A percentile compares a stretch with the other conserved stretches of the same genome.
Conservation (phyloP, 2,888 invertebrate species). For the Vesta saturnalis region DNA sequence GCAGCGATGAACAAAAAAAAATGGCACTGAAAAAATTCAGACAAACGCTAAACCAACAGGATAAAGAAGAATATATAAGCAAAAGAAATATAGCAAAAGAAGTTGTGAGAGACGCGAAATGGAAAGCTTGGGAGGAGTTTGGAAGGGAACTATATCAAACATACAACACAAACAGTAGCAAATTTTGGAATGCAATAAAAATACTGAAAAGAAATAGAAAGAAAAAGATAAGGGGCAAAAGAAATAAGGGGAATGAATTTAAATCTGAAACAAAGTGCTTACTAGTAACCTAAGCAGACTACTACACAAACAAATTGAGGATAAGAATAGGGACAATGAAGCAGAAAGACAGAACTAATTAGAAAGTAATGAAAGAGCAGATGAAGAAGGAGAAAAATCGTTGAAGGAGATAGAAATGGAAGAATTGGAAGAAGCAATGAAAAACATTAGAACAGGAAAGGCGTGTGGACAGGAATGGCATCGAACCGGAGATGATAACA, state of each 20-base stretch:
- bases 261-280: neutral
- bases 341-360: neutral
- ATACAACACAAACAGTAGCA: too few species aligned
- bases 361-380: neutral
- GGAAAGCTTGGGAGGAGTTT: too few species aligned
- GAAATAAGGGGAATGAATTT: neutral
- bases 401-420: too few species aligned
- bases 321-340: neutral
- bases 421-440: too few species aligned
- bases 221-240: neutral
- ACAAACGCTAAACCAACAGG: neutral
- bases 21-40: neutral
- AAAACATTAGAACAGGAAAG: too few species aligned
- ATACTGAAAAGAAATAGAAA: neutral
- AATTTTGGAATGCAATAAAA: neutral
- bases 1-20: too few species aligned
- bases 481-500: neutral
- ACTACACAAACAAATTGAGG: neutral
- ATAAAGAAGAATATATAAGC: too few species aligned
- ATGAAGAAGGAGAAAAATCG: too few species aligned
- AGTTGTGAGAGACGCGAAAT: too few species aligned
- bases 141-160: neutral
- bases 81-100: too few species aligned
- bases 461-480: neutral
- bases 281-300: neutral